These are phyloP conservation scores for Hypsopygia costalis DNA, from an alignment of 2,888 invertebrate species.

Conservation along the genomic window DNA sequence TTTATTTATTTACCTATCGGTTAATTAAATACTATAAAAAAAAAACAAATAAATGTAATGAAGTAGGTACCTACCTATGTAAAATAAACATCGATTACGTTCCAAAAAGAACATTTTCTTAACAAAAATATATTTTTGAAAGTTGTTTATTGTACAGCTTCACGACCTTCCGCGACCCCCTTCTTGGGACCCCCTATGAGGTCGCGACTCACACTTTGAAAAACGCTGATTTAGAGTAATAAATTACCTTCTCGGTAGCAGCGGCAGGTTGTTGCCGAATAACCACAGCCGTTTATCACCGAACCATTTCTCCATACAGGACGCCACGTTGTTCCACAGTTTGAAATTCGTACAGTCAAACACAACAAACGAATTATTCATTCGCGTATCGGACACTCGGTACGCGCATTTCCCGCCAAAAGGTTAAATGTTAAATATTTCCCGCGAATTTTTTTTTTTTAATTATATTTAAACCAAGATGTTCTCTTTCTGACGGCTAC, in stretches of 20 bases:
- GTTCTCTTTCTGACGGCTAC: conserved; percentile 47
- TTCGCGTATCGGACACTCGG: conserved; percentile 47
- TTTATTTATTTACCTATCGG: no score
- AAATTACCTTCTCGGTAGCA: conserved; percentile 89
- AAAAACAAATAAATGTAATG: no score
- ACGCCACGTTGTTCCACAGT: conserved; percentile 73
- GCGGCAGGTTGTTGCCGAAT: conserved; percentile 93
- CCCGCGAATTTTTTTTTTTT: conserved; percentile 19
- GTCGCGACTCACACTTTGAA: no score
- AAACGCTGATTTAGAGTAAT: no score
- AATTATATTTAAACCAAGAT: conserved; percentile 26
- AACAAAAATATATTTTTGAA: no score
- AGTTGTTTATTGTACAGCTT: no score
- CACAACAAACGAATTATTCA: conserved; percentile 47
- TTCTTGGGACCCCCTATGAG: no score
- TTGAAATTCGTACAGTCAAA: conserved; percentile 48
- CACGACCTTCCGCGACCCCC: no score
- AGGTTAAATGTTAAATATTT: conserved; percentile 36
- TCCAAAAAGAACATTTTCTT: no score
- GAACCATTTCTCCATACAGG: conserved; percentile 95
- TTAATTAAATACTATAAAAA: no score
- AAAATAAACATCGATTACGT: no score
- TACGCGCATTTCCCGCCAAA: conserved; percentile 56
- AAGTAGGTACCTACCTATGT: no score
- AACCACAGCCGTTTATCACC: conserved; percentile 95